Evolutionary conservation across 2,797 vertebrate genomes (phyloP).

Genomic region (Ficedula albicollis): DNA sequence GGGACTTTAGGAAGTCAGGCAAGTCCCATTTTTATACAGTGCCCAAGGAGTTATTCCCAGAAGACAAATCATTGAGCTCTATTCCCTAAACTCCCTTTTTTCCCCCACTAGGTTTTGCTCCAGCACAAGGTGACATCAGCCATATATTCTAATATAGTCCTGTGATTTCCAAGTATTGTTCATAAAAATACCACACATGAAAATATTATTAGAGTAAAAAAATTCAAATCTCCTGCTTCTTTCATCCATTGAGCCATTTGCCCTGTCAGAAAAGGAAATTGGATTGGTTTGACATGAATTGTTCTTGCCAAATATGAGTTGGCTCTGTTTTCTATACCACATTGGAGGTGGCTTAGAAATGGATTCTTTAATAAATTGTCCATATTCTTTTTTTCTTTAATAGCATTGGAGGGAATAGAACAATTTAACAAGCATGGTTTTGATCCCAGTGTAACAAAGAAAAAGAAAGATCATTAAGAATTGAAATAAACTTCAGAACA

Average conservation of each 20-base stretch:
- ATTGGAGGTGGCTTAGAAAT: background rate
- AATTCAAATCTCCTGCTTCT: background rate
- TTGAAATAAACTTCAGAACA: background rate
- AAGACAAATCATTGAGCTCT: background rate
- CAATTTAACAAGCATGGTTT: background rate
- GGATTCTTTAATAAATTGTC: background rate
- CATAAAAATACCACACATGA: background rate
- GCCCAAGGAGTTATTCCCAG: background rate
- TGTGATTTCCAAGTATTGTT: background rate
- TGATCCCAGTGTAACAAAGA: background rate
- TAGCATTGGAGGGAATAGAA: background rate
- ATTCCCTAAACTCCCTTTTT: background rate
- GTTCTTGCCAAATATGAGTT: slow-evolving; percentile 20
- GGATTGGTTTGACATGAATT: slow-evolving; percentile 14
- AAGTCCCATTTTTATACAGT: background rate
- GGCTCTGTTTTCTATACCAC: background rate
- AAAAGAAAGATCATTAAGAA: background rate
- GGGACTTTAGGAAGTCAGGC: background rate
- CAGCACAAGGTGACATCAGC: background rate
- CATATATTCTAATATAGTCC: background rate
- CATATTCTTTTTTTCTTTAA: background rate
- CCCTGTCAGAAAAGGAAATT: background rate
- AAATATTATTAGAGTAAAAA: background rate
- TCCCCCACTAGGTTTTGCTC: background rate
- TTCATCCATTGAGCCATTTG: background rate